Conservation (phyloP, 92 coral and sea anemone genomes). For the Anthopleura xanthogrammica region DNA sequence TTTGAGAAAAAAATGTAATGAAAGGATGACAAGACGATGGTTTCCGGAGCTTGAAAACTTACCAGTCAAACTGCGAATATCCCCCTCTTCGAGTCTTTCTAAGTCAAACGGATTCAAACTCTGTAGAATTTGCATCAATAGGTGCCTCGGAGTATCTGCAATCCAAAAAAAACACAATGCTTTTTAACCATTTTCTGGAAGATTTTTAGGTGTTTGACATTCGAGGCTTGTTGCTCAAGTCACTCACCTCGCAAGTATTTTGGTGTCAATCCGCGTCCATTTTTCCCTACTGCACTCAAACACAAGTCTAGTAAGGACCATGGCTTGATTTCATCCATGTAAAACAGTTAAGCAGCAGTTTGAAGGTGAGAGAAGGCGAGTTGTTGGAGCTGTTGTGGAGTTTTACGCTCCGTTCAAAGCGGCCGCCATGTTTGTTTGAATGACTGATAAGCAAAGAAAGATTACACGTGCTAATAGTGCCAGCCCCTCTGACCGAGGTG, state of each 20-base stretch:
- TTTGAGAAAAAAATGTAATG: background rate
- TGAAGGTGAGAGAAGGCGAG: background rate
- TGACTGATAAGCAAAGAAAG: background rate
- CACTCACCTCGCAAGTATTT: conserved; percentile 27
- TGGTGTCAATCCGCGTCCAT: conserved; percentile 32
- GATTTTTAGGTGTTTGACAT: background rate
- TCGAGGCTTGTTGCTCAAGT: too few species aligned
- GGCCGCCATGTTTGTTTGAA: conserved; percentile 25
- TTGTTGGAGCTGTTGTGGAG: background rate
- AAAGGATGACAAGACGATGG: background rate
- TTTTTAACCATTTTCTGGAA: background rate
- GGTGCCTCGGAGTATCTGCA: conserved; percentile 60
- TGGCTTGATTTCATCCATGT: conserved; percentile 30
- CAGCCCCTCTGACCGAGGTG: background rate
- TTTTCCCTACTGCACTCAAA: conserved; percentile 31
- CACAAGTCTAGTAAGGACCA: conserved; percentile 33
- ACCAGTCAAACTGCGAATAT: conserved; percentile 47
- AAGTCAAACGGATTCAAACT: conserved; percentile 65
- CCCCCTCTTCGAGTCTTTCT: conserved; percentile 61
- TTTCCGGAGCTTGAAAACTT: conserved; percentile 3
- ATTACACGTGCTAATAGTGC: background rate
- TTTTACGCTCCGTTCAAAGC: background rate
- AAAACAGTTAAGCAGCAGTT: background rate
- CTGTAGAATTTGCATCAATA: conserved; percentile 56
- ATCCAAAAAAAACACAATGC: conserved; percentile 2